Evolutionary conservation across 2,888 invertebrate species (phyloP), one percentile per base, ranked within the genome.

Genomic region (Spodoptera littoralis): DNA sequence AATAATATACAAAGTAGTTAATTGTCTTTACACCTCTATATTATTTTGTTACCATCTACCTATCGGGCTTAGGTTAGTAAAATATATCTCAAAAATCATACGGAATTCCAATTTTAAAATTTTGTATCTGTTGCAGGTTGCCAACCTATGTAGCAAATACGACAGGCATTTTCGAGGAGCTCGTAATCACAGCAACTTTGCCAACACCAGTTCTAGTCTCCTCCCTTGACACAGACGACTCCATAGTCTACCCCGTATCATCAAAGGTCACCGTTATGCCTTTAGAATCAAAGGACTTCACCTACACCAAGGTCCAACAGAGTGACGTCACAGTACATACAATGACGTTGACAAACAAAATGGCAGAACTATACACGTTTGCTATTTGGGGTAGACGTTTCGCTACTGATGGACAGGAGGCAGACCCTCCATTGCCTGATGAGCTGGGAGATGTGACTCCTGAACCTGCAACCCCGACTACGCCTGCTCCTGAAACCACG

Each of bases 361-460:
- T 80, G 4, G 82, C 80, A 2, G 88, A 95, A 47, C 73, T 96
- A 50, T 90, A 95, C 47, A 84, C 90, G 4, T 95, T 96, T 62
- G 95, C 91, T 0, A 84, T 96, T 8, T 96, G 94, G 89, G 95
- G 96, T 0, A 89, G 96, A 68, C 88, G 93, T 52, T 96, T 91
- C 72, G 87, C 80, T 0, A 88, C 89, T 45, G 95, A 95, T 75
- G 91, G 88, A 0, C 58, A 84, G 48, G 86, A 84, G 0, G 85
- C 83, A 0, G 83, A 88, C 4, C 87, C 89, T 0, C 86, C 90
- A 0, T 48, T 82, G 11, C n/a, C 4, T 8, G 69, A 69, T 41
- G 60, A 48, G 22, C 65, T 55, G 2, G 81, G 76, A 11, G 55
- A 60, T 4, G 3, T 44, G 1, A 51, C 54, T 30, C 9, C 50